Base-by-base conservation (phyloP, 2,797 vertebrate species). In the Nyctibius grandis region DNA sequence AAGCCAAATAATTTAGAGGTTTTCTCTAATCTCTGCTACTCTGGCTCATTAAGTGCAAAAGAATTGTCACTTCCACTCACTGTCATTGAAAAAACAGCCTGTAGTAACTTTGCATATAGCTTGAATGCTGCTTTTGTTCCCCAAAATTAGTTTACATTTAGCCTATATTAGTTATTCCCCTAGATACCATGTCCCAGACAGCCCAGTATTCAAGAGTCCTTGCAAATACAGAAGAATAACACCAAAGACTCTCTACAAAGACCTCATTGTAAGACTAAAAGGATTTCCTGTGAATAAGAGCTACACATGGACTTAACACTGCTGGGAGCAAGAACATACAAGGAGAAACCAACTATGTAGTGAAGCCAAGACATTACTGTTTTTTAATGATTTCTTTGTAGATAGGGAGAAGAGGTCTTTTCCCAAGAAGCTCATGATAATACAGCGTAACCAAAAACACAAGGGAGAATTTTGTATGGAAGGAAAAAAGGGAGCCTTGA, bases 281-380 rank as follows among this genome's bases (percentile, higher is more conserved):
- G 96, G 91, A 95, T 96, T 96, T 96, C 91, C 93, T 93, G 91
- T 95, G 95, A 96, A 96, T 96, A 79, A 96, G 93, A 91, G 84
- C 86, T 96, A 97, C 90, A 89, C 93, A 95, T 93, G 91, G 95
- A 97, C 88, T 96, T 95, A 96, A 95, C 92, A 80, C 95, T 89
- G 93, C 94, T 97, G 95, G 92, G 95, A 96, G 93, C 93, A 96
- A 97, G 94, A 96, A 94, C 93, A 83, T 96, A 89, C 93, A 97
- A 96, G 96, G 92, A 96, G 94, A 96, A 96, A 93, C 64, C 93
- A 74, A 83, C 94, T 92, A 67, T 81, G 91, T 5, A 93, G 89
- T 60, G 81, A 85, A 96, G 86, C 91, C 92, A 94, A 93, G 94
- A 89, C 78, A 89, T 93, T 89, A 80, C 88, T 77, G 89, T 0